Percentiles rank a stretch among this genome's conserved stretches.
Conservation (phyloP, 2,113 vertebrate genomes). For the Turdus rufiventris region DNA sequence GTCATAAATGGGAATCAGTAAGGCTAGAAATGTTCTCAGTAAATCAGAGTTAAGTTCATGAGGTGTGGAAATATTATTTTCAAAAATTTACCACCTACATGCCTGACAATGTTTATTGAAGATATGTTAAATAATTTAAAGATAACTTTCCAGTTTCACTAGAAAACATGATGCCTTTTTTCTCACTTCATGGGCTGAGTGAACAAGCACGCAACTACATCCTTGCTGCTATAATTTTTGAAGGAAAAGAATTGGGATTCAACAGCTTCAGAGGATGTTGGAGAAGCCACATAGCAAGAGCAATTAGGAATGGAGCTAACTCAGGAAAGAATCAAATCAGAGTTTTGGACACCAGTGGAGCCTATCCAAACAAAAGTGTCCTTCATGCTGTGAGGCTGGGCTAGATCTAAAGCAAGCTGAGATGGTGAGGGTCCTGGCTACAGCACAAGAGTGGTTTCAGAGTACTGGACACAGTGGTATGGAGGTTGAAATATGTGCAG, state of each 20-base stretch:
- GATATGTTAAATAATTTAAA: not conserved
- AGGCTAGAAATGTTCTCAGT: not conserved
- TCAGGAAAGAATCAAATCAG: not conserved
- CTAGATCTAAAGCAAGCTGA: not conserved
- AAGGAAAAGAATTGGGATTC: not conserved
- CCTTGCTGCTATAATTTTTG: not conserved
- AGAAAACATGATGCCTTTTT: not conserved
- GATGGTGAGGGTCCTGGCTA: not conserved
- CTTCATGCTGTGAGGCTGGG: not conserved
- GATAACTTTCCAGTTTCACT: not conserved
- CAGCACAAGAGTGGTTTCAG: not conserved
- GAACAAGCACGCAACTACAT: not conserved
- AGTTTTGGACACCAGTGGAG: rapidly evolving
- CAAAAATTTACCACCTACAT: not conserved
- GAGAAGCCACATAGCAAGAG: not conserved
- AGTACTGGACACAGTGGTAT: not conserved
- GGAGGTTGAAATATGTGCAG: not conserved
- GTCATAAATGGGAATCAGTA: not conserved
- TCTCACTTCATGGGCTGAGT: not conserved
- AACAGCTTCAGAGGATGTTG: not conserved
- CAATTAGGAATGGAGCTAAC: not conserved
- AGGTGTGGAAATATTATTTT: not conserved
- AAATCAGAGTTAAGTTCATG: not conserved
- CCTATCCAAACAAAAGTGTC: not conserved
- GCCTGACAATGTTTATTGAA: not conserved